These are phyloP conservation scores for Popillia japonica DNA, from an alignment of 1,140 invertebrate genomes.

Conservation along the genomic window DNA sequence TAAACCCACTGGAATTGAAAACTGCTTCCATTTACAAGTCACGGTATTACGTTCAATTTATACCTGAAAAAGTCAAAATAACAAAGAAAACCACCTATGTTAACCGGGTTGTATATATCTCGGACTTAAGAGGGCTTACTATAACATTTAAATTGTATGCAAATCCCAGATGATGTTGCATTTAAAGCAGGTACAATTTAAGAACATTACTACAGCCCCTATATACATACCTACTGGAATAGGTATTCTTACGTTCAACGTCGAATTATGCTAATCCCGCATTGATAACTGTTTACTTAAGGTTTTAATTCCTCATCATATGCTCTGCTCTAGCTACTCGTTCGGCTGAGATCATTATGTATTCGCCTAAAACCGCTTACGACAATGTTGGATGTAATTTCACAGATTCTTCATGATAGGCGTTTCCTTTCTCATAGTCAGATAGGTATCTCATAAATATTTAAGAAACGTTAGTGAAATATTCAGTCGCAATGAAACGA, in stretches of 20 bases:
- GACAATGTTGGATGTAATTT: background rate
- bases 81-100: background rate
- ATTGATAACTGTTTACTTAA: constrained; percentile 30
- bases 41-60: background rate
- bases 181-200: constrained; percentile 16
- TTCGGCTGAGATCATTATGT: background rate
- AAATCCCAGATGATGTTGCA: constrained; percentile 26
- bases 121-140: background rate
- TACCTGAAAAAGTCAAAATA: background rate
- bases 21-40: background rate
- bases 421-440: background rate
- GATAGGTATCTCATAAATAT: background rate
- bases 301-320: background rate
- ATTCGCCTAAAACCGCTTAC: constrained; percentile 26
- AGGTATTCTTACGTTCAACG: background rate
- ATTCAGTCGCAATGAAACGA: background rate
- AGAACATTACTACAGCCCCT: background rate
- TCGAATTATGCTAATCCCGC: constrained; percentile 12
- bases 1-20: too few relatives aligned
- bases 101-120: background rate
- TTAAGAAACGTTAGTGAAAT: background rate
- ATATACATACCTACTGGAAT: background rate
- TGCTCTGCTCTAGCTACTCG: background rate
- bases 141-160: constrained; percentile 15
- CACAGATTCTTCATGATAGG: background rate